Base-by-base conservation (phyloP, 2,113 vertebrate species). In the Gopherus evgoodei region DNA sequence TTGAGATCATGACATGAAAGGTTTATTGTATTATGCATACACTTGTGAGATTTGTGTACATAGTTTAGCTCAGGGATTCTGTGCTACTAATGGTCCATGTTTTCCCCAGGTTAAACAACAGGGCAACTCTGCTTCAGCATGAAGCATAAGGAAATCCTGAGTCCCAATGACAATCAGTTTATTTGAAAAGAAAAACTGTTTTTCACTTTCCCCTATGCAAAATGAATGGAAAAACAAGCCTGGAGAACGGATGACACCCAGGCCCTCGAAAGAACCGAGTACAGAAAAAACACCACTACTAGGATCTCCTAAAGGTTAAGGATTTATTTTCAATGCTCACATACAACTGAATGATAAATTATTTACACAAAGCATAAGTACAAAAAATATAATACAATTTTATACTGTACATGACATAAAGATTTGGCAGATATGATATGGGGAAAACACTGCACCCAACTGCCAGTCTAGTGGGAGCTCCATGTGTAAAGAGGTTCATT, bases 371-470 rank as follows among this genome's bases (percentile, higher is more conserved):
- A 94, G 87, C 53, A 11, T 92, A 97, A 92, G 90, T 92, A 97
- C 92, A 97, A 97, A 96, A 97, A 87, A 97, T 97, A 97, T 95
- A 97, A 93, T 97, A 97, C 96, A 96, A 93, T 96, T 78, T 93
- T 96, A 81, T 84, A 93, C 80, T 94, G 89, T 93, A 96, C 91
- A 84, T 2, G 79, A 75, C 44, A 9, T 80, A 49, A 59, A 44
- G 47, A 83, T 22, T 22, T 31, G 31, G 35, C 49, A 42, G 38
- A 52, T 31, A 2, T 24, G 47, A 50, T 35, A 8, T n/a, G 57
- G 24, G 4, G 25, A 59, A 82, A 47, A 25, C 42, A 44, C 44
- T 38, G 8, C 2, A 56, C 56, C 87, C 49, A 38, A 49, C 35
- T 87, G 17, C 53, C 56, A 16, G 29, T 69, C 12, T 76, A 29